phyloP scores from a whole-genome alignment of 2,113 vertebrate genomes.

The Pardalotus punctatus region DNA sequence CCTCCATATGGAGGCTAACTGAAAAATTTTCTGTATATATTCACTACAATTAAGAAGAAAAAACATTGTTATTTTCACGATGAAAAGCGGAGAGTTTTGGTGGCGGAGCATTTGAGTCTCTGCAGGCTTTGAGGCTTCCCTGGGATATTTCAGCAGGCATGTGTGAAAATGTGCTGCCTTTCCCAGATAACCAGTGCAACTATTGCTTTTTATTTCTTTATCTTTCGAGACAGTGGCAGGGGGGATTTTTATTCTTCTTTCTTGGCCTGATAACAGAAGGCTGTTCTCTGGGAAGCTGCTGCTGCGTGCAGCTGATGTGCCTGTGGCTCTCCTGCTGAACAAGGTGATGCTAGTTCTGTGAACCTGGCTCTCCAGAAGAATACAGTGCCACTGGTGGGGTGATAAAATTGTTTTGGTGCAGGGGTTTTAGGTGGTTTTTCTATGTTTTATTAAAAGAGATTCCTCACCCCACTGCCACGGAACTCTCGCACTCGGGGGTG shows the following conservation, averaged over 20 bases:
- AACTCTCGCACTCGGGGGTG: not conserved
- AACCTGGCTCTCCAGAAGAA: not conserved
- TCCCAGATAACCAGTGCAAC: not conserved
- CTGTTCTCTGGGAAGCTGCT: not conserved
- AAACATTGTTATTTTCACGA: not conserved
- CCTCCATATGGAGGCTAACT: not conserved
- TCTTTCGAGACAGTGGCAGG: not conserved
- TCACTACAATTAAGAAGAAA: not conserved
- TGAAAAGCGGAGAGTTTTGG: not conserved
- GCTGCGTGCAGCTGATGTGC: not conserved
- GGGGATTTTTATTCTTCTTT: not conserved
- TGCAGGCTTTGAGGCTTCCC: not conserved
- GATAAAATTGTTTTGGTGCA: not conserved
- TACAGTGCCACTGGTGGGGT: not conserved
- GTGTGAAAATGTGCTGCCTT: not conserved
- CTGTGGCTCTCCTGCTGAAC: not conserved
- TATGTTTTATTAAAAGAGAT: not conserved
- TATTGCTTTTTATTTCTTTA: not conserved
- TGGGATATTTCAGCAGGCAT: not conserved
- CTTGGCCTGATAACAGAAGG: not conserved
- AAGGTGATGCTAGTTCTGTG: not conserved
- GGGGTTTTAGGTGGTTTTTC: not conserved
- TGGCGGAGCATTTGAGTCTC: not conserved
- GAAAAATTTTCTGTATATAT: not conserved
- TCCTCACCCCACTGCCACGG: accelerated